Base-by-base conservation (phyloP, 2,113 vertebrate species). In the Procavia capensis region DNA sequence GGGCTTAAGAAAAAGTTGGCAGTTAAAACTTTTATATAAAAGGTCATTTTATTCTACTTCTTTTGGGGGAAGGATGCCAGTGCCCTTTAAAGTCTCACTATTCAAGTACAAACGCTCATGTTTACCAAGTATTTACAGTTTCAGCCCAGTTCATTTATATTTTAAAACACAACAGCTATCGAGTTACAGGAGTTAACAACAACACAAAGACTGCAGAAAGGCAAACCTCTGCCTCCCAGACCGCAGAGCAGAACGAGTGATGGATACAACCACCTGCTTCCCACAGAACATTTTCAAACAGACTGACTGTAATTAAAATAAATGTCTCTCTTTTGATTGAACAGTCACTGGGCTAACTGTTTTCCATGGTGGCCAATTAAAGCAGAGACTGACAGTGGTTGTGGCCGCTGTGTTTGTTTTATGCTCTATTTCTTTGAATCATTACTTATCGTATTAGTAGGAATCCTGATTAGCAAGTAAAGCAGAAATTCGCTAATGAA, bases 121-220 rank as follows among this genome's bases (percentile, higher is more conserved):
- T 95, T 98, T 96, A 97, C 96, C 96, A 97, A 97, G 90, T 97
- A 97, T 96, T 93, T 97, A 97, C 97, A 96, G 20, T 27, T 61
- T 93, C 76, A 72, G 86, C 64, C 88, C 75, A 45, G 34, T 76
- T 85, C 50, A 61, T 96, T 57, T 90, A 54, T 43, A 92, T 47
- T 81, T 64, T 36, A 64, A 89, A 94, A 95, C 50, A 54, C 76
- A 25, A 61, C 4, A 61, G 16, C 22, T 70, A 19, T 0, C 9
- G 4, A 43, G 59, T 80, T 64, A 43, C 41, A 14, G 85, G 14
- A 57, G 6, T 64, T 57, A 85, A 47, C 66, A 91, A 72, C 79
- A 87, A 70, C 45, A 10, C 2, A 36, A 74, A 50, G 36, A 34
- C 1, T 4, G 0, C 13, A 0, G 0, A 76, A 76, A 47, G 61